phyloP scores from a whole-genome alignment of 2,888 invertebrate species.

The Nephrocerus scutellatus region DNA sequence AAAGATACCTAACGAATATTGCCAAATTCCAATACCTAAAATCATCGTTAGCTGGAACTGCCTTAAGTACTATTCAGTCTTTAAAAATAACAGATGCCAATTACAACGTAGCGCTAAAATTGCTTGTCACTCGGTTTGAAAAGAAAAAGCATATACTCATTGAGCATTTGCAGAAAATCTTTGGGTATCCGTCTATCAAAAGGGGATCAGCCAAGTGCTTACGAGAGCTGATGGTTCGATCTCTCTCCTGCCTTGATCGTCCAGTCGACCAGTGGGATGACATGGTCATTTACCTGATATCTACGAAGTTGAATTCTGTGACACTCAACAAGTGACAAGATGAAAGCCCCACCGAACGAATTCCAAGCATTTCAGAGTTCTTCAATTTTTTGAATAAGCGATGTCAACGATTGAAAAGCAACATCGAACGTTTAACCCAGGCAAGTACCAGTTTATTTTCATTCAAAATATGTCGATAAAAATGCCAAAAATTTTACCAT shows the following conservation, averaged over 20 bases:
- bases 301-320: not conserved
- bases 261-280: conserved; percentile 3
- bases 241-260: not conserved
- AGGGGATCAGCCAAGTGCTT: conserved; percentile 1
- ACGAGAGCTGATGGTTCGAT: not conserved
- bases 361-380: too few species aligned
- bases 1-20: too few species aligned
- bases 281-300: not conserved
- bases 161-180: conserved; percentile 3
- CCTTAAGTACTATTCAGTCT: not conserved
- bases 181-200: not conserved
- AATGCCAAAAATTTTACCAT: too few species aligned
- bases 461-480: too few species aligned
- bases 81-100: conserved; percentile 5
- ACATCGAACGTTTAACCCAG: too few species aligned
- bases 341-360: not conserved
- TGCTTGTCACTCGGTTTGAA: conserved; percentile 2
- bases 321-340: conserved; percentile 7
- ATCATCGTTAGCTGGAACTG: not conserved
- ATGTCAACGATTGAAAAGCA: too few species aligned
- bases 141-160: conserved; percentile 1
- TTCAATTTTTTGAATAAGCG: too few species aligned
- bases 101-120: not conserved
- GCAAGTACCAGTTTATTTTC: too few species aligned
- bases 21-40: conserved; percentile 1